Conservation (phyloP, 2,888 invertebrate species). For the Podabrus alpinus region DNA sequence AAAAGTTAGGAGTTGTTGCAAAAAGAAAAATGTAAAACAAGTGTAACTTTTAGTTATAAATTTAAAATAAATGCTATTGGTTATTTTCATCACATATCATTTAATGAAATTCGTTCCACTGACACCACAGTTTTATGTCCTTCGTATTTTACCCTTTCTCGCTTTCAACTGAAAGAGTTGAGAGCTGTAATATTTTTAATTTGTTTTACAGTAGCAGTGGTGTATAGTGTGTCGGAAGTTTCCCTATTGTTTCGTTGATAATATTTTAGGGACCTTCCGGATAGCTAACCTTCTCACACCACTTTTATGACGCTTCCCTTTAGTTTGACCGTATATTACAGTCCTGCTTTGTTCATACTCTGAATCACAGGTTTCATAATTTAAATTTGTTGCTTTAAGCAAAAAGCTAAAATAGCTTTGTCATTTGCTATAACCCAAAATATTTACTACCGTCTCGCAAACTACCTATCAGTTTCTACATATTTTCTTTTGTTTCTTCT, state of each 20-base stretch:
- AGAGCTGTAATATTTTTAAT: constrained; percentile 50
- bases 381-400: constrained; percentile 33
- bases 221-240: constrained; percentile 50
- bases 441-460: background rate
- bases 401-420: constrained; percentile 27
- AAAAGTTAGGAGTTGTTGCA: background rate
- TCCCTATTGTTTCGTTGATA: constrained; percentile 53
- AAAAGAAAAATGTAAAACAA: background rate
- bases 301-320: constrained; percentile 50
- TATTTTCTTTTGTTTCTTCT: background rate
- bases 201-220: constrained; percentile 51
- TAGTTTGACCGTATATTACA: constrained; percentile 47
- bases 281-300: constrained; percentile 42
- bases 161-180: constrained; percentile 39
- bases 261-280: constrained; percentile 53
- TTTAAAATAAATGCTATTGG: constrained; percentile 24
- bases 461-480: background rate
- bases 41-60: constrained; percentile 5
- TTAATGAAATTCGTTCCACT: constrained; percentile 46
- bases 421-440: constrained; percentile 13
- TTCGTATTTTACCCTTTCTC: constrained; percentile 44
- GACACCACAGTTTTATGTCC: constrained; percentile 45
- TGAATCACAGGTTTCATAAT: constrained; percentile 49
- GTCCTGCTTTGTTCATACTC: constrained; percentile 44
- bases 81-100: constrained; percentile 47